A percentile compares a stretch with the other conserved stretches of the same genome.
Evolutionary conservation across 2,113 vertebrate species (phyloP).

Genomic region (Rhinopomastus cyanomelas): DNA sequence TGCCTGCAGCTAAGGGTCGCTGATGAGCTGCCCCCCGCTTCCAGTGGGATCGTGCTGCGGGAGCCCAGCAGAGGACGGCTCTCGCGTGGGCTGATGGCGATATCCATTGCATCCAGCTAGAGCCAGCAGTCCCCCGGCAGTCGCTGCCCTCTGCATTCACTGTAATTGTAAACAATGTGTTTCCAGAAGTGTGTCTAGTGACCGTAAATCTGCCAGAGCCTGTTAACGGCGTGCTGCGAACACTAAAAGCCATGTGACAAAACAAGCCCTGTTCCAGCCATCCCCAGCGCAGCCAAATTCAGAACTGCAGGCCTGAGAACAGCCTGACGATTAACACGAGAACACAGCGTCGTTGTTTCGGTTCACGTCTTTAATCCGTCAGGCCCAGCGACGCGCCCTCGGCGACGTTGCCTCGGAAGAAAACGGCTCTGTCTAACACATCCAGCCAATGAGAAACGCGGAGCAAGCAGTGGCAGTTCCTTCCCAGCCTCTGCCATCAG

Average conservation of each 20-base stretch:
- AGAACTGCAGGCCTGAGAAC: slow-evolving; percentile 64
- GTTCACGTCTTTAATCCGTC: slow-evolving; percentile 68
- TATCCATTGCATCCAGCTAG: neutral
- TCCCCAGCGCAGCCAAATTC: slow-evolving; percentile 45
- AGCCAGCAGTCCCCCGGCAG: slow-evolving; percentile 31
- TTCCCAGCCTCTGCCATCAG: slow-evolving; percentile 45
- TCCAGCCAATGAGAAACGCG: slow-evolving; percentile 1
- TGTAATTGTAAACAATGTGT: slow-evolving; percentile 56
- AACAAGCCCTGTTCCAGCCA: slow-evolving; percentile 48
- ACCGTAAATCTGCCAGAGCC: slow-evolving; percentile 66
- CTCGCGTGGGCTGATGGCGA: neutral
- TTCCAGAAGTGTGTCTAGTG: slow-evolving; percentile 64
- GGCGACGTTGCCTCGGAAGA: slow-evolving; percentile 60
- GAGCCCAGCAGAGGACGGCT: neutral
- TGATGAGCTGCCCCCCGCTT: neutral
- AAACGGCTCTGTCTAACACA: slow-evolving; percentile 29
- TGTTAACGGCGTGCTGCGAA: slow-evolving; percentile 62
- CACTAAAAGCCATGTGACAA: slow-evolving; percentile 58
- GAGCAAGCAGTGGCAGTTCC: neutral
- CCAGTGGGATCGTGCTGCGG: neutral
- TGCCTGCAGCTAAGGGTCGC: neutral
- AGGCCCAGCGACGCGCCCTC: slow-evolving; percentile 65
- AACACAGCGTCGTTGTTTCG: slow-evolving; percentile 51
- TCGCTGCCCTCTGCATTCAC: slow-evolving; percentile 46
- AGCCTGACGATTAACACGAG: slow-evolving; percentile 65